Evolutionary conservation across 1,140 invertebrate species (phyloP).

Genomic region (Cepaea nemoralis): DNA sequence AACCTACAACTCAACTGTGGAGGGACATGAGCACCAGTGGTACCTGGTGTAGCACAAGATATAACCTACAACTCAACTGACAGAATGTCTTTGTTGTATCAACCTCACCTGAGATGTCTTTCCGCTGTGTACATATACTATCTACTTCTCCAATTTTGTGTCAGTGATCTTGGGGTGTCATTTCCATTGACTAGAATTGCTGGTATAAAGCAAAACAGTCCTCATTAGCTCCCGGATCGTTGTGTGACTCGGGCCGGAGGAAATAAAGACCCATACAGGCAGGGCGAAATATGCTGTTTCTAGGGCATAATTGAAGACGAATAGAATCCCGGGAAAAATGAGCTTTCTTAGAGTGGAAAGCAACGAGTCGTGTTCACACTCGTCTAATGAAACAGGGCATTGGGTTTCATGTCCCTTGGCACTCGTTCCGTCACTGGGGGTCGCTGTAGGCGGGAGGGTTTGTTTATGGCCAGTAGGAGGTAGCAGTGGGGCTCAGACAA

Average conservation of each 20-base stretch:
- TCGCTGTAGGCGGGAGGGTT: no score
- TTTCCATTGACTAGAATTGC: neutral
- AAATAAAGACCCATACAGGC: neutral
- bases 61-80: no score
- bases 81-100: no score
- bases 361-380: conserved; percentile 16
- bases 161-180: neutral
- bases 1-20: no score
- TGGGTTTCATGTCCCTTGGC: neutral
- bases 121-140: neutral
- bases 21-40: no score
- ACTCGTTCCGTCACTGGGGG: neutral
- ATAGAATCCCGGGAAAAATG: neutral
- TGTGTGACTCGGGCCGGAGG: neutral
- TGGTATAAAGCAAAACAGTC: conserved; percentile 27
- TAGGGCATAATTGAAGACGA: conserved; percentile 13
- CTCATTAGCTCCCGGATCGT: neutral
- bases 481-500: no score
- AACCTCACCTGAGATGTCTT: no score
- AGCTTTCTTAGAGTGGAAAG: neutral
- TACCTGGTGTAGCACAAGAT: no score
- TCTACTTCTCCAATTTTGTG: neutral
- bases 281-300: neutral
- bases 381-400: conserved; percentile 25
- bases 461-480: no score